Evolutionary conservation across 1,140 invertebrate genomes (phyloP).

Genomic region (Tetramorium parvispinum): DNA sequence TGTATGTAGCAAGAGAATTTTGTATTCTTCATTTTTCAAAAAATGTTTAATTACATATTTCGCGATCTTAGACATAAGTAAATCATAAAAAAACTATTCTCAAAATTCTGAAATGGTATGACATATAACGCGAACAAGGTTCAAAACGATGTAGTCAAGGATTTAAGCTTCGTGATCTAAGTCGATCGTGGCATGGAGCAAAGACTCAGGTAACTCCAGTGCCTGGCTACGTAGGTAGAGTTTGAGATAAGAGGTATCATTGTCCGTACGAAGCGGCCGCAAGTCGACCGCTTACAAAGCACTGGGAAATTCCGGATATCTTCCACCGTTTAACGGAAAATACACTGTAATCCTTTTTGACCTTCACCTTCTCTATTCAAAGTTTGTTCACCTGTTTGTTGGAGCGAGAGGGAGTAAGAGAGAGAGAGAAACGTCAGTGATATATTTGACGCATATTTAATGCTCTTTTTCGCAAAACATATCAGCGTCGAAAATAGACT

Average conservation of each 20-base stretch:
- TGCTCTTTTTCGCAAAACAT: background rate
- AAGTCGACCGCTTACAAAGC: conserved; percentile 65
- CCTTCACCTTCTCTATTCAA: background rate
- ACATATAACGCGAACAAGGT: background rate
- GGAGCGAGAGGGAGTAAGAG: background rate
- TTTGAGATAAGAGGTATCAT: conserved; percentile 71
- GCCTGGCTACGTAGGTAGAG: conserved; percentile 63
- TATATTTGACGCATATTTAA: conserved; percentile 40
- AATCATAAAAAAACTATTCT: background rate
- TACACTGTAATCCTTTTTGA: conserved; percentile 37
- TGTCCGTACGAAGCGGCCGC: conserved; percentile 61
- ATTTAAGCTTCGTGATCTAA: conserved; percentile 38
- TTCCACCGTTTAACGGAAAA: conserved; percentile 52
- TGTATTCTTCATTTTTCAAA: background rate
- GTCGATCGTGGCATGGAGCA: conserved; percentile 25
- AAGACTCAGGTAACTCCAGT: conserved; percentile 68
- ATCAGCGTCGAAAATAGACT: conserved; percentile 43
- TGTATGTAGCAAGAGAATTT: background rate
- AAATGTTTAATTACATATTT: background rate
- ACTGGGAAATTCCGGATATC: conserved; percentile 61
- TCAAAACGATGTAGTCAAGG: conserved; percentile 57
- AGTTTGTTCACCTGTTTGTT: background rate
- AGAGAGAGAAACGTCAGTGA: background rate
- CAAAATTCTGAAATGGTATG: background rate
- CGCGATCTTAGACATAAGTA: background rate